Base-by-base conservation (phyloP, 2,113 vertebrate genomes). In the Cnemophilus loriae region DNA sequence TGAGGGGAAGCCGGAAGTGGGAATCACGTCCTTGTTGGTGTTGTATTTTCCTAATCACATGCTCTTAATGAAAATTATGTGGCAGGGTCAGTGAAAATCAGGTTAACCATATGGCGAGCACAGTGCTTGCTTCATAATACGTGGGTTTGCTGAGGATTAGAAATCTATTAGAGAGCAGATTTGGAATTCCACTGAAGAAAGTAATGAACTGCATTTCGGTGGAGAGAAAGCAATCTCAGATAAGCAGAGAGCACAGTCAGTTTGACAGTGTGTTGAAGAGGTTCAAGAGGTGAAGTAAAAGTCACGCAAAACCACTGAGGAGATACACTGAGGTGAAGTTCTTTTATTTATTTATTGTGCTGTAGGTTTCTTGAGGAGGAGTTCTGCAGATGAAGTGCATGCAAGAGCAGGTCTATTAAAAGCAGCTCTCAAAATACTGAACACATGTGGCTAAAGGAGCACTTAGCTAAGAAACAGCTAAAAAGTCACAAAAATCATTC, bases 211-310 rank as follows among this genome's bases (percentile, higher is more conserved):
- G 76, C 47, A 47, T 94, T 96, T 95, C n/a, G 32, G 89, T 73
- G 78, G 39, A 92, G 76, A 61, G 90, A 95, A 97, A 95, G 93
- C 96, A 96, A 97, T 96, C 96, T 96, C 91, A 95, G 95, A 97
- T 94, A 97, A 97, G 93, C 88, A 79, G 93, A 81, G 80, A 93
- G 93, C 57, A 93, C 63, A 86, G 94, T 64, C 93, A 91, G 84
- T 86, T 76, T 95, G 90, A 84, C 93, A 89, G 89, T 63, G 37
- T 85, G 89, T 69, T 93, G 93, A 91, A 87, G 87, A 78, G 77
- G 89, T 97, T 93, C 90, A 92, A 81, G 88, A 92, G 94, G 88
- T 81, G 64, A 95, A 92, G 52, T 86, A 83, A 75, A 96, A 96
- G 88, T 96, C 91, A 92, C 13, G 8, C 35, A 76, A 88, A 97